A percentile compares a stretch with the other conserved stretches of the same genome.
phyloP scores from a whole-genome alignment of 2,113 vertebrate genomes.

The Dasyornis broadbenti region DNA sequence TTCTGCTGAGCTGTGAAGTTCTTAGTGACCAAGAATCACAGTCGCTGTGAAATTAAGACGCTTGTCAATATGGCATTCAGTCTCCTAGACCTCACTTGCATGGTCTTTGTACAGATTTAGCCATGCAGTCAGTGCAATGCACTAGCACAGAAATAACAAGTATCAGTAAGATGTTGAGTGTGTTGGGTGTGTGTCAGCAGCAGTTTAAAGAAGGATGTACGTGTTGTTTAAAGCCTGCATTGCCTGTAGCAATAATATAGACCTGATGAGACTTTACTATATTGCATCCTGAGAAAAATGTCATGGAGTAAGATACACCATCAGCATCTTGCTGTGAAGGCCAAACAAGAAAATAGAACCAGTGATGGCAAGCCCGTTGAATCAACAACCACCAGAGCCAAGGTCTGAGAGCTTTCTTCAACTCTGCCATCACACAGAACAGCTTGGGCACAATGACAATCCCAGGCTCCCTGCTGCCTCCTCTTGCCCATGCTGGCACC shows the following conservation, averaged over 20 bases:
- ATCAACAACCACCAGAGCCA: neutral
- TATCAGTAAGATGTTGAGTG: neutral
- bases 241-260: neutral
- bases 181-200: neutral
- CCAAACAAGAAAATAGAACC: neutral
- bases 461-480: neutral
- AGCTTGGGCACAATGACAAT: neutral
- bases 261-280: neutral
- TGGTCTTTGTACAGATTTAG: neutral
- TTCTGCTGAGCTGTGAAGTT: neutral
- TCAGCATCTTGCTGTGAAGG: neutral
- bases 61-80: neutral
- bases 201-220: neutral
- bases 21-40: neutral
- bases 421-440: neutral
- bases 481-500: accelerated
- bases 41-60: neutral
- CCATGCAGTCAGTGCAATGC: neutral
- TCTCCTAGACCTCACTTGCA: neutral
- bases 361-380: neutral
- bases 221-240: neutral
- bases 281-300: neutral
- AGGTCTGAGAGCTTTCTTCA: neutral
- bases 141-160: accelerated
- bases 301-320: neutral